Evolutionary conservation across 2,888 invertebrate species (phyloP).

Genomic region (Zhuqinia jingwanae): DNA sequence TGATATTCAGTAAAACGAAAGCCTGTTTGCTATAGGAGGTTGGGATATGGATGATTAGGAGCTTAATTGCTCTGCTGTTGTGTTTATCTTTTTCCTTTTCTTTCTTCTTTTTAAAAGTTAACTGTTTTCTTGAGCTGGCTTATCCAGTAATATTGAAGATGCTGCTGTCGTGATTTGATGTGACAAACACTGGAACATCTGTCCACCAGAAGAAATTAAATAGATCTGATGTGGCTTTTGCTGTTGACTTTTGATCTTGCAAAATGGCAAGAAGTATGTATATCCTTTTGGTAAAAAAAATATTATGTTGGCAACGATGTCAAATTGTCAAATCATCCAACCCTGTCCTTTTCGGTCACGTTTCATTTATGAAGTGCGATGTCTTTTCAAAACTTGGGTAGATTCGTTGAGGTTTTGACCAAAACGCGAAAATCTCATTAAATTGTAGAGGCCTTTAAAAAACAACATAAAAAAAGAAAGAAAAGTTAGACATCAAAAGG

Average conservation of each 20-base stretch:
- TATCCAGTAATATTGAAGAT: slow-evolving; percentile 4
- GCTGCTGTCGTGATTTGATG: not conserved
- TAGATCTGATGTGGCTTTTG: not conserved
- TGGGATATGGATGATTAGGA: not conserved
- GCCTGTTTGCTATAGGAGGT: slow-evolving; percentile 1
- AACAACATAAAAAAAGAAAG: slow-evolving; percentile 9
- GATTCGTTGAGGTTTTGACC: slow-evolving; percentile 10
- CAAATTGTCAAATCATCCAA: not conserved
- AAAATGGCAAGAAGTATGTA: not conserved
- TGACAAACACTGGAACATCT: slow-evolving; percentile 7
- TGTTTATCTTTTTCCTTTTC: not conserved
- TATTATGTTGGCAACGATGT: not conserved
- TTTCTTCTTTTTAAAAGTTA: not conserved
- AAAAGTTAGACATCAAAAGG: slow-evolving; percentile 14
- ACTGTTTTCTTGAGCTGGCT: not conserved
- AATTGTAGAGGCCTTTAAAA: slow-evolving; percentile 33
- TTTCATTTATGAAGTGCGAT: not conserved
- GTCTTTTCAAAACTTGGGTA: no score
- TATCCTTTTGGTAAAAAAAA: not conserved
- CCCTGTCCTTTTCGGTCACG: not conserved
- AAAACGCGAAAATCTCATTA: not conserved
- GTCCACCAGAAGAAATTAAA: not conserved
- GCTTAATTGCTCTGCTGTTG: slow-evolving; percentile 6
- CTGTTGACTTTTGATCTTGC: not conserved
- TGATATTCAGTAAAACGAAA: not conserved